Conservation (phyloP, 1,140 invertebrate genomes). For the Leguminivora glycinivorella region DNA sequence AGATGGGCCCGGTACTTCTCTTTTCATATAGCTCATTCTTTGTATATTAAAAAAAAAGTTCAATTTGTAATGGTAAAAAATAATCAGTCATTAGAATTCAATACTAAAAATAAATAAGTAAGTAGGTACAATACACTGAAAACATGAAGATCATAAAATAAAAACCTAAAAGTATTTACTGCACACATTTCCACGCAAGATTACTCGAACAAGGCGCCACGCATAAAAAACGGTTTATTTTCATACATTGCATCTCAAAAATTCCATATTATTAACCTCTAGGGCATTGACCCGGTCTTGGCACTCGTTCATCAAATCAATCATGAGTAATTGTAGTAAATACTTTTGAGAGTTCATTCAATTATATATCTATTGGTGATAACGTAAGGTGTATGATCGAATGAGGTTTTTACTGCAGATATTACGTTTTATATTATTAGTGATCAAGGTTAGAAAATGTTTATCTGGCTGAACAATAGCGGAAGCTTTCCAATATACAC, state of each 20-base stretch:
- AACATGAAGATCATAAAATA: no score
- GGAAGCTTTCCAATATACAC: slow-evolving; percentile 1
- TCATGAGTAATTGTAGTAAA: not conserved
- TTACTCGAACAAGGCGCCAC: slow-evolving; percentile 4
- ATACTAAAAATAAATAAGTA: no score
- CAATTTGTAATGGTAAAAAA: no score
- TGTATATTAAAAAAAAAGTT: no score
- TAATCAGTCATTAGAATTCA: no score
- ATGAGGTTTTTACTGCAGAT: not conserved
- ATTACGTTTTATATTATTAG: not conserved
- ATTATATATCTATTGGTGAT: not conserved
- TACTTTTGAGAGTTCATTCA: not conserved
- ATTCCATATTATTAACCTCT: slow-evolving; percentile 22
- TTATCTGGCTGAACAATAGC: slow-evolving; percentile 21
- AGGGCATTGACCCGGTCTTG: not conserved
- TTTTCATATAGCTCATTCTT: no score
- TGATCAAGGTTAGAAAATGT: slow-evolving; percentile 12
- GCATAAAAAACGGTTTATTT: not conserved
- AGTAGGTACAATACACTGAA: no score
- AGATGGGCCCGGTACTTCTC: no score
- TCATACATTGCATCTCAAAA: slow-evolving; percentile 27
- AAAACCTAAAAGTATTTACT: not conserved
- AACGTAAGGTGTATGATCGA: not conserved
- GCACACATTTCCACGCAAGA: not conserved
- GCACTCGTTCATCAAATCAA: not conserved